Evolutionary conservation across 1,140 invertebrate genomes (phyloP).

Genomic region (Procambarus clarkii): DNA sequence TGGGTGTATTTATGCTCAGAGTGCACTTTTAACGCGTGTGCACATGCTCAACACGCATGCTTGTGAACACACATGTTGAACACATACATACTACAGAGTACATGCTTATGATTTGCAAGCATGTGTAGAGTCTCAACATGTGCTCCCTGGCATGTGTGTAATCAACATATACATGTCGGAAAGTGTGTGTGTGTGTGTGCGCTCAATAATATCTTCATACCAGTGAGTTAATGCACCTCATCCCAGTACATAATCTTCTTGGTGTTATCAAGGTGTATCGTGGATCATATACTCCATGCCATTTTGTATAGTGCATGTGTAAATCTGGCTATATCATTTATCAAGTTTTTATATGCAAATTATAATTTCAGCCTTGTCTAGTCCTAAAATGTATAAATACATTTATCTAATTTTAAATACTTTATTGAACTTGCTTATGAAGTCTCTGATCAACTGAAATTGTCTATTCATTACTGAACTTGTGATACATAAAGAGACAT

Average conservation of each 20-base stretch:
- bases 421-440: slow-evolving; percentile 15
- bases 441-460: slow-evolving; percentile 1
- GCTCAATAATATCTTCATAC: not conserved
- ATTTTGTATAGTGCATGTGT: slow-evolving; percentile 58
- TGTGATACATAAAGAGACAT: slow-evolving; percentile 13
- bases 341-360: slow-evolving; percentile 42
- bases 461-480: slow-evolving; percentile 11
- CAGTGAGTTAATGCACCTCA: slow-evolving; percentile 26
- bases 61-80: too few species aligned
- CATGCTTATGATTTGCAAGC: too few species aligned
- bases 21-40: slow-evolving; percentile 4
- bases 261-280: slow-evolving; percentile 47
- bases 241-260: slow-evolving; percentile 32
- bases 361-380: slow-evolving; percentile 54
- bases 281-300: slow-evolving; percentile 37
- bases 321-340: slow-evolving; percentile 35
- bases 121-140: too few species aligned
- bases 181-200: not conserved
- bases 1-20: slow-evolving; percentile 14
- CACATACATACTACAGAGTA: too few species aligned
- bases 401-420: slow-evolving; percentile 44
- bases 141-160: too few species aligned
- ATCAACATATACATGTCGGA: too few species aligned
- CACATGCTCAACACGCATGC: too few species aligned
- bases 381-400: slow-evolving; percentile 44